Base-by-base conservation (phyloP, 2,113 vertebrate genomes). In the Sinocyclocheilus anophthalmus region DNA sequence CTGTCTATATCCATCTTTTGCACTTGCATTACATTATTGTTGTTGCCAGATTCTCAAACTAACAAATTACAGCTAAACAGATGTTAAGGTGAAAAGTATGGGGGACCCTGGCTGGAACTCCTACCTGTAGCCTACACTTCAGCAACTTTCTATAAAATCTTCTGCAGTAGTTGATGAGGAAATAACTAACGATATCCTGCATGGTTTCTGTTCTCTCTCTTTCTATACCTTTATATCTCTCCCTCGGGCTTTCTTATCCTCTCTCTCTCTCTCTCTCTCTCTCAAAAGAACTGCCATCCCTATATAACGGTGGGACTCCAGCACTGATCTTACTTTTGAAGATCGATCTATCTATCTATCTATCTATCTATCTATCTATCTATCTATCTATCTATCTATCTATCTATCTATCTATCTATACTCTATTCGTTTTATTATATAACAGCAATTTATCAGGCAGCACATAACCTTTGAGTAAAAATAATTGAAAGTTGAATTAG, bases 91-190 rank as follows among this genome's bases (percentile, higher is more conserved):
- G 45, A 48, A 48, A 48, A 3, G 3, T 48, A 0, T 48, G 45
- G 45, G 11, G 45, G 50, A 53, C 50, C 50, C 50, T 53, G 48
- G 45, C 48, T 50, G 50, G 45, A 53, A 16, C 30, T 14, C 13
- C 26, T 67, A 5, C 12, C 6, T 39, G 3, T 30, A 30, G 30
- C 30, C 30, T 42, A 22, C 37, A 73, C 4, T 42, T 20, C 70
- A 42, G 37, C 37, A 73, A 73, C 53, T 81, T 73, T 76, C 61
- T 72, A 26, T 87, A 42, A 85, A 87, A 72, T 77, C 12, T 53
- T 63, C 30, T 80, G 84, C 84, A 89, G 86, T 92, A 92, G 7
- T 90, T 91, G 90, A 89, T 20, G 24, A 86, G 85, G 82, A 88
- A 87, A 90, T 76, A 84, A 86, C 81, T 85, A 75, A 89, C 70